Evolutionary conservation across 2,113 vertebrate genomes (phyloP).

Genomic region (Phaethon lepturus): DNA sequence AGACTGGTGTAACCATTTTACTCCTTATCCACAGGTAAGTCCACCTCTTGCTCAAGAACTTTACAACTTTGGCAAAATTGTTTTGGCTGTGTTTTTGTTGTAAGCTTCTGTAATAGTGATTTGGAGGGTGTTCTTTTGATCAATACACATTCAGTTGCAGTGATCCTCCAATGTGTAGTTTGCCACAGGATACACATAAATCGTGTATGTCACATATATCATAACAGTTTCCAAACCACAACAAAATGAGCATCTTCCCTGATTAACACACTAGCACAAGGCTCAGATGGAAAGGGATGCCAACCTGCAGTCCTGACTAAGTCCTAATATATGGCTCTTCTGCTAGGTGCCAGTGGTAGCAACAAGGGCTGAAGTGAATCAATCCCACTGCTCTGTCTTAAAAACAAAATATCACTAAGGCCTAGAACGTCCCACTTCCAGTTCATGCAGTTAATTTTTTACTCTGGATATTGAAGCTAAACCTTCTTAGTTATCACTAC

Average conservation of each 20-base stretch:
- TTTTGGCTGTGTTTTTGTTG: background rate
- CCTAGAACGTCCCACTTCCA: background rate
- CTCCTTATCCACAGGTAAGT: background rate
- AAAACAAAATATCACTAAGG: background rate
- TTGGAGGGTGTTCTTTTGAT: background rate
- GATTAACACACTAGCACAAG: background rate
- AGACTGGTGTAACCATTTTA: background rate
- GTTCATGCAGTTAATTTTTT: background rate
- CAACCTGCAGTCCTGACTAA: background rate
- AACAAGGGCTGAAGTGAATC: background rate
- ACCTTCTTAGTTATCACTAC: background rate
- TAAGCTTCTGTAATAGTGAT: background rate
- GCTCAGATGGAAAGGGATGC: background rate
- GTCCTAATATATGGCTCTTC: background rate
- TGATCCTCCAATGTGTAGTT: background rate
- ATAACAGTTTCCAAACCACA: background rate
- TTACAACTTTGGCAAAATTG: background rate
- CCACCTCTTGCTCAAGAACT: background rate
- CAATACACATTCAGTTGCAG: background rate
- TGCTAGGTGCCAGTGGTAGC: background rate
- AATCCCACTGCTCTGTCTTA: background rate
- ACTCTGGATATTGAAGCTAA: background rate
- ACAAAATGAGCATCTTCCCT: background rate
- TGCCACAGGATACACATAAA: background rate
- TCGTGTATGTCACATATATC: background rate